phyloP scores from a whole-genome alignment of 2,797 vertebrate genomes.

The Labeo calbasu region DNA sequence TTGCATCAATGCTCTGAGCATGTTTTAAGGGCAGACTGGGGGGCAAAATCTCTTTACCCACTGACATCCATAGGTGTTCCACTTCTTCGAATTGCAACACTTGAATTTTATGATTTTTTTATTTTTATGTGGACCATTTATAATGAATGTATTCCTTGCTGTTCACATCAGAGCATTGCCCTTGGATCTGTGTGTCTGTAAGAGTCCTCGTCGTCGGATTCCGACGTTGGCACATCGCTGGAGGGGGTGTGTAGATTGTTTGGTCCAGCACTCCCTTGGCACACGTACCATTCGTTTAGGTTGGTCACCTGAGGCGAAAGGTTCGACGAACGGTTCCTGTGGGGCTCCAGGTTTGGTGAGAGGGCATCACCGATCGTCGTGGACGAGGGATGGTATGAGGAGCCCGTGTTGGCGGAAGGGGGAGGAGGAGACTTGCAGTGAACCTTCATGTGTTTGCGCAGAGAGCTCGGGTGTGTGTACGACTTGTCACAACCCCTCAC shows the following conservation, averaged over 20 bases:
- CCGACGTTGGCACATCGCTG: constrained; percentile 88
- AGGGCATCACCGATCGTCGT: constrained; percentile 84
- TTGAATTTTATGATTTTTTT: neutral
- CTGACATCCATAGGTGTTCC: constrained; percentile 60
- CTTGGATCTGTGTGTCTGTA: constrained; percentile 88
- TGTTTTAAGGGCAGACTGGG: constrained; percentile 55
- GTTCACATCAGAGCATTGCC: constrained; percentile 87
- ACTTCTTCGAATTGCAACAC: constrained; percentile 23
- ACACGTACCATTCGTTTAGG: constrained; percentile 99
- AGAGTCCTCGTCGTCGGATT: constrained; percentile 90
- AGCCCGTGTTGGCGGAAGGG: constrained; percentile 79
- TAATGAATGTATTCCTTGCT: constrained; percentile 55
- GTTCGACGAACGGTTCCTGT: constrained; percentile 83
- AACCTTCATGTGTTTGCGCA: constrained; percentile 97
- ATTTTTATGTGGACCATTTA: constrained; percentile 50
- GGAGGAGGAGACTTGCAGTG: constrained; percentile 96
- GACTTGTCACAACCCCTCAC: constrained; percentile 95
- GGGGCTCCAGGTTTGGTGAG: constrained; percentile 81
- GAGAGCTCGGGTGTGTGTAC: constrained; percentile 93
- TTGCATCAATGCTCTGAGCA: constrained; percentile 30
- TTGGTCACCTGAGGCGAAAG: constrained; percentile 96
- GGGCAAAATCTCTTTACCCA: constrained; percentile 48
- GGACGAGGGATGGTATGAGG: constrained; percentile 81
- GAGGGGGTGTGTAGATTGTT: constrained; percentile 90
- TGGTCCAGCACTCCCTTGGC: constrained; percentile 88